phyloP scores from a whole-genome alignment of 1,140 invertebrate genomes.

The Euura lappo region DNA sequence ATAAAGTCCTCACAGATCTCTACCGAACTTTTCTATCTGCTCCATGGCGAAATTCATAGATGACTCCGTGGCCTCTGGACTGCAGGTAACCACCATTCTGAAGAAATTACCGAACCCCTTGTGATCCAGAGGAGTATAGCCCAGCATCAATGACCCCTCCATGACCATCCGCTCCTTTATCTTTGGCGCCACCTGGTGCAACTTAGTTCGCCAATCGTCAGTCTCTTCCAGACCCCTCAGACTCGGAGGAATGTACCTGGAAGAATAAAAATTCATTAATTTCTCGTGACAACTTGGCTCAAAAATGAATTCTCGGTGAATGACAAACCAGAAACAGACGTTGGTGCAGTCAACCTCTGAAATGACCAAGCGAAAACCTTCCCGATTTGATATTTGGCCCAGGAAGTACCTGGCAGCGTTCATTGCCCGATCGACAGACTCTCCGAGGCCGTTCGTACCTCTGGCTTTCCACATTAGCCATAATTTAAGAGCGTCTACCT shows the following conservation, averaged over 20 bases:
- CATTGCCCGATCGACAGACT: conserved; percentile 71
- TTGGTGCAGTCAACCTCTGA: conserved; percentile 77
- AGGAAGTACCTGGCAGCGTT: conserved; percentile 66
- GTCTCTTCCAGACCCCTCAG: conserved; percentile 70
- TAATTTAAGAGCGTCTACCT: conserved; percentile 90
- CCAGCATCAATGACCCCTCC: conserved; percentile 81
- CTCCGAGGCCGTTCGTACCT: conserved; percentile 66
- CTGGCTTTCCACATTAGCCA: conserved; percentile 92
- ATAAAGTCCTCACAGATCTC: conserved; percentile 45
- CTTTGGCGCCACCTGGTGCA: conserved; percentile 77
- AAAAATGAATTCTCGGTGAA: neutral
- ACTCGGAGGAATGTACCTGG: conserved; percentile 75
- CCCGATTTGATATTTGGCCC: conserved; percentile 53
- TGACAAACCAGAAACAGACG: conserved; percentile 85
- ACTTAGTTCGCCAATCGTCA: conserved; percentile 70
- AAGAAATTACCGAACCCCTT: conserved; percentile 83
- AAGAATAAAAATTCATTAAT: neutral
- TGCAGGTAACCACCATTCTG: conserved; percentile 84
- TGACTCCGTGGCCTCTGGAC: conserved; percentile 65
- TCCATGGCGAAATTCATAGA: conserved; percentile 70
- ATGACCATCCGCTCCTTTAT: conserved; percentile 85
- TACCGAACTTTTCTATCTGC: conserved; percentile 66
- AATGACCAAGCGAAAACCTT: conserved; percentile 69
- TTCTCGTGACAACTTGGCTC: neutral
- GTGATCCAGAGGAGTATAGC: conserved; percentile 78